Conservation (phyloP, 2,113 vertebrate genomes). For the Coregonus clupeaformis region DNA sequence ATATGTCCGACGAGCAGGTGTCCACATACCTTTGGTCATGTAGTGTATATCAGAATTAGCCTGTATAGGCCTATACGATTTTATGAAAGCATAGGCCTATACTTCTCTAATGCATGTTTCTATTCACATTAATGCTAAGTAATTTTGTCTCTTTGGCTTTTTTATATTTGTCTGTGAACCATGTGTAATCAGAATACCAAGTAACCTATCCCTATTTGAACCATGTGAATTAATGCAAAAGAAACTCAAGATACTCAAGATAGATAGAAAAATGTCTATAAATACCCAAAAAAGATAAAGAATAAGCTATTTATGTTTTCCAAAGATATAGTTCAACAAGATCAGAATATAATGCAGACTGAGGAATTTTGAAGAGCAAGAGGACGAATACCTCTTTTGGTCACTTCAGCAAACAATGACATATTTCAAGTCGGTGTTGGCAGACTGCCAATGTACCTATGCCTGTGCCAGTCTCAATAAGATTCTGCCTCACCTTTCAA, state of each 20-base stretch:
- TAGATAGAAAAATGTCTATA: not conserved
- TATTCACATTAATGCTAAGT: no score
- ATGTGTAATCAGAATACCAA: not conserved
- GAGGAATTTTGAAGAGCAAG: not conserved
- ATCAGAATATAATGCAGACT: not conserved
- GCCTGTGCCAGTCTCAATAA: conserved; percentile 8
- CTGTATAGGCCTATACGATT: no score
- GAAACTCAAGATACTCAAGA: no score
- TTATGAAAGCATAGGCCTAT: not conserved
- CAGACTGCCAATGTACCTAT: conserved; percentile 14
- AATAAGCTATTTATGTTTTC: not conserved
- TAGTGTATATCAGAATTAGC: no score
- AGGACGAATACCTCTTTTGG: not conserved
- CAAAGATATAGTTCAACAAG: not conserved
- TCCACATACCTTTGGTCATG: no score
- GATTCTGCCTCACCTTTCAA: not conserved
- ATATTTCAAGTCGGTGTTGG: conserved; percentile 21
- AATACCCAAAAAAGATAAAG: not conserved
- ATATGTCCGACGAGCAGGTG: no score
- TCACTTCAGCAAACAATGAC: not conserved
- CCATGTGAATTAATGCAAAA: not conserved
- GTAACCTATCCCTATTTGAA: not conserved
- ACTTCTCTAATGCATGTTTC: no score
- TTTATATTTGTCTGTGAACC: no score
- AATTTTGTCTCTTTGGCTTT: not conserved